Conservation (phyloP, 1,140 invertebrate species). For the Reticulitermes speratus region DNA sequence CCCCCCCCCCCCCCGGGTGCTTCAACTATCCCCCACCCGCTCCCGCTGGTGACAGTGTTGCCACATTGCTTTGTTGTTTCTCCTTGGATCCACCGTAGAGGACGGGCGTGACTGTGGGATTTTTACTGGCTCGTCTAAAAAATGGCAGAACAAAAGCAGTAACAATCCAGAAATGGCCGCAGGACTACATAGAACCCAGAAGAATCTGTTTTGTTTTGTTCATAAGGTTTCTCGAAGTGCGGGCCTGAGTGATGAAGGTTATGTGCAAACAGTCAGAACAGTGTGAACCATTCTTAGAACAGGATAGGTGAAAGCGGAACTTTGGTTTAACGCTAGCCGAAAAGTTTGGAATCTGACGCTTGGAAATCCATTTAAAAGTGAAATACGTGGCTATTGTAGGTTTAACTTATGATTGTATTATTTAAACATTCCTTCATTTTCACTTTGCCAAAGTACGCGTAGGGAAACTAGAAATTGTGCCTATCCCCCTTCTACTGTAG, state of each 20-base stretch:
- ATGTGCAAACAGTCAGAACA: not conserved
- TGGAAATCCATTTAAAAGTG: too few relatives aligned
- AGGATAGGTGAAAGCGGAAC: too few relatives aligned
- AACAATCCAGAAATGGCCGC: not conserved
- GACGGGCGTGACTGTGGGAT: not conserved
- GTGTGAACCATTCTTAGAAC: too few relatives aligned
- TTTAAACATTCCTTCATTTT: too few relatives aligned
- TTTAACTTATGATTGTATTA: too few relatives aligned
- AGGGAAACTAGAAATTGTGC: too few relatives aligned
- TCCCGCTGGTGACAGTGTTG: not conserved
- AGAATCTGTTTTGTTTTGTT: not conserved
- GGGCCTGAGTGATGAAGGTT: too few relatives aligned
- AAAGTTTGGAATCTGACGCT: too few relatives aligned
- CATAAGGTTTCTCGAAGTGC: not conserved
- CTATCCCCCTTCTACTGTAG: too few relatives aligned
- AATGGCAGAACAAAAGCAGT: not conserved
- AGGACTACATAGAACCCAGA: not conserved
- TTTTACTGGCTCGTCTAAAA: not conserved
- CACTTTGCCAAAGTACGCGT: too few relatives aligned
- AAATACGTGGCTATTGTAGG: too few relatives aligned
- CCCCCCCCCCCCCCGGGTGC: not conserved
- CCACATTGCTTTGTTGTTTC: conserved; percentile 1
- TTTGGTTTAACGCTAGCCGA: too few relatives aligned
- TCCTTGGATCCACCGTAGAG: conserved; percentile 1
- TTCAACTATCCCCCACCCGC: not conserved